Percentiles rank a stretch among this genome's conserved stretches.
Conservation (phyloP, 2,888 invertebrate species). For the Ariolimax columbianus region DNA sequence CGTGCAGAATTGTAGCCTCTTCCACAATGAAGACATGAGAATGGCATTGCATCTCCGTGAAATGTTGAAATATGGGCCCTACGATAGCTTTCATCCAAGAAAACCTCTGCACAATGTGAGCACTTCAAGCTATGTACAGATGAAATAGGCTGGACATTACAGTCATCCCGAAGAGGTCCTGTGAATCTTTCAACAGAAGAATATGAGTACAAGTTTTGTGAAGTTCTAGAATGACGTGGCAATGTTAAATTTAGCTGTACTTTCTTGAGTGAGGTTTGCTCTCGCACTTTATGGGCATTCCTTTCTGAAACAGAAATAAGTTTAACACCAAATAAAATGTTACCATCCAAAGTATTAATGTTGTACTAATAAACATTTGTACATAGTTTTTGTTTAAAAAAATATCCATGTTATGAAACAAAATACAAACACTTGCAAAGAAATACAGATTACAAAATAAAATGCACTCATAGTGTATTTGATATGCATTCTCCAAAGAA, state of each 20-base stretch:
- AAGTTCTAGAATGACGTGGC: neutral
- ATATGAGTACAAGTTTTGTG: slow-evolving; percentile 5
- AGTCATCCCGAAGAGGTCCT: neutral
- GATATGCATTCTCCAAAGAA: too few species aligned
- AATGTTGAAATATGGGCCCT: slow-evolving; percentile 14
- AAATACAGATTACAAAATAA: neutral
- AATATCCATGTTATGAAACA: neutral
- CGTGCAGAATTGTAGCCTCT: slow-evolving; percentile 47
- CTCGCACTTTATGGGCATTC: neutral
- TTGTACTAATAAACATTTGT: neutral
- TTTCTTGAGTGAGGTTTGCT: slow-evolving; percentile 8
- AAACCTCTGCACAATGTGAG: slow-evolving; percentile 16
- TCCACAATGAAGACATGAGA: slow-evolving; percentile 51
- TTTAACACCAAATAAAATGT: slow-evolving; percentile 15
- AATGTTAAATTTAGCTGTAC: slow-evolving; percentile 22
- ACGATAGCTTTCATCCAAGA: neutral
- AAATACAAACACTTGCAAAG: too few species aligned
- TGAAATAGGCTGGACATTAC: neutral
- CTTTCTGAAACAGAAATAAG: slow-evolving; percentile 35
- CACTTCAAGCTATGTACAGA: slow-evolving; percentile 6
- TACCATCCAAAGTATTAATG: neutral
- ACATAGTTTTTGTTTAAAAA: neutral
- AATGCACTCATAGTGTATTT: neutral
- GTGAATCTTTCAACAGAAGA: neutral
- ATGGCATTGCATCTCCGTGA: slow-evolving; percentile 24